A percentile compares a stretch with the other conserved stretches of the same genome.
Evolutionary conservation across 2,113 vertebrate genomes (phyloP).

Genomic region (Podarcis cretensis): DNA sequence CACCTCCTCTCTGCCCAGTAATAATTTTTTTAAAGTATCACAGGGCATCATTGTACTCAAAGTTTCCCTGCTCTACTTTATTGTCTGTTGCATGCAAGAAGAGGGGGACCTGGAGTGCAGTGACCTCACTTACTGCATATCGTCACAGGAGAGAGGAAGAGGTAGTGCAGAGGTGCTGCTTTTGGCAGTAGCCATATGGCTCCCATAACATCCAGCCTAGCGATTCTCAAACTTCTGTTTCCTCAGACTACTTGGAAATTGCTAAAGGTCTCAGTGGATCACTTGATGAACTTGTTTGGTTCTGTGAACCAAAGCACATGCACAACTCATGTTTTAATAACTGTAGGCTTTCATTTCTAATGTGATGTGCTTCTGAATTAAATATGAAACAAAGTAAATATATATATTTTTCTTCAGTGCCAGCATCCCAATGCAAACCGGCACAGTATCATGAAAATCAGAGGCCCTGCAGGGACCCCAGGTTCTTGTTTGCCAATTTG

Average conservation of each 20-base stretch:
- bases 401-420: neutral
- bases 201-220: neutral
- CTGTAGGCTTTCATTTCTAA: neutral
- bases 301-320: too few relatives aligned
- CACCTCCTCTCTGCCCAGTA: neutral
- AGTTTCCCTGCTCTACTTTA: neutral
- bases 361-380: neutral
- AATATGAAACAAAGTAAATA: neutral
- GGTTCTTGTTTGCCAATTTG: neutral
- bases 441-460: neutral
- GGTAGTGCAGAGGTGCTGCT: neutral
- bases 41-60: neutral
- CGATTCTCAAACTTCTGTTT: too few relatives aligned
- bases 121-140: neutral
- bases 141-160: neutral
- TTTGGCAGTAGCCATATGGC: neutral
- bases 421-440: neutral
- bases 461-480: neutral
- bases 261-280: too few relatives aligned
- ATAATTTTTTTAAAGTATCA: neutral
- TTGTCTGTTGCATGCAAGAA: neutral
- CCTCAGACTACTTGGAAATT: too few relatives aligned
- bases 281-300: too few relatives aligned
- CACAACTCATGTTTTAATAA: too few relatives aligned
- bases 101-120: neutral